Evolutionary conservation across 2,797 vertebrate species (phyloP).

Genomic region (Distichodus sexfasciatus): DNA sequence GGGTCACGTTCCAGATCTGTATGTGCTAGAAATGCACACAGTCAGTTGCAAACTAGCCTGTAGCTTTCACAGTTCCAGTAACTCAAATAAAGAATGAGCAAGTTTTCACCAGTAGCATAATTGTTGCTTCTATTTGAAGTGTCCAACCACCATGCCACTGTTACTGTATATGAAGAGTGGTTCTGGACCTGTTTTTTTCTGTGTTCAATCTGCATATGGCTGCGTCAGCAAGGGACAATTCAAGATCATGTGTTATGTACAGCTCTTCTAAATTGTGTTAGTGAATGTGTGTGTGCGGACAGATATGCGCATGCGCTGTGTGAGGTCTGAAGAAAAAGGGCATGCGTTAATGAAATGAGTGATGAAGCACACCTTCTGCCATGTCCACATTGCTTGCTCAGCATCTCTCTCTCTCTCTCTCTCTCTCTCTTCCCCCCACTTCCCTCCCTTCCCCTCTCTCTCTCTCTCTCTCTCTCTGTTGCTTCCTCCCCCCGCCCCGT

Average conservation of each 20-base stretch:
- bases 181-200: not conserved
- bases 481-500: not conserved
- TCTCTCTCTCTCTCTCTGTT: not conserved
- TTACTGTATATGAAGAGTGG: not conserved
- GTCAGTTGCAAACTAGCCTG: too few relatives aligned
- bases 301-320: not conserved
- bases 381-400: constrained; percentile 35
- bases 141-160: too few relatives aligned
- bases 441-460: not conserved
- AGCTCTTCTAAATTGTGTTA: constrained; percentile 19
- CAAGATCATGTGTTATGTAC: constrained; percentile 27
- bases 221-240: constrained; percentile 36
- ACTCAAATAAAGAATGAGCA: too few relatives aligned
- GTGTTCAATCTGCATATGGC: constrained; percentile 15
- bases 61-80: too few relatives aligned
- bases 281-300: not conserved
- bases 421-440: not conserved
- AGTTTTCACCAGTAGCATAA: too few relatives aligned
- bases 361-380: constrained; percentile 34
- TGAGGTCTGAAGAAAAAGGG: constrained; percentile 13
- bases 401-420: constrained; percentile 5
- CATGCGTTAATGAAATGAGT: constrained; percentile 40
- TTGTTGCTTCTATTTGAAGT: too few relatives aligned
- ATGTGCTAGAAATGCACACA: too few relatives aligned
- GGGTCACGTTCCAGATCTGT: too few relatives aligned